Percentiles rank a stretch among this genome's conserved stretches.
Evolutionary conservation across 2,797 vertebrate genomes (phyloP).

Genomic region (Alosa sapidissima): DNA sequence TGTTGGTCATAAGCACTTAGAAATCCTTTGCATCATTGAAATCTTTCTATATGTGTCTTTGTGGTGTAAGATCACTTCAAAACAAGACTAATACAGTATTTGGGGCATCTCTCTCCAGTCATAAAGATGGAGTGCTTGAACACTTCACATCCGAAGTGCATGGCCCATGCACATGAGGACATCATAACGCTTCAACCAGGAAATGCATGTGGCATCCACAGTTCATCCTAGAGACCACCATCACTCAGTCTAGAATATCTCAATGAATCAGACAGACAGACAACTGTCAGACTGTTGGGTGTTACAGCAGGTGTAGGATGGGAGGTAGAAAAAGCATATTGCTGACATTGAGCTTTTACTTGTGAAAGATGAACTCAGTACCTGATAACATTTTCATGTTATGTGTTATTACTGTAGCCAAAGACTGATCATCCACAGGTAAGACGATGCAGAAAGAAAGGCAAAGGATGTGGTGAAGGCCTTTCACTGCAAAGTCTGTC

Average conservation of each 20-base stretch:
- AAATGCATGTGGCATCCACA: background rate
- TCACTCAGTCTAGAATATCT: background rate
- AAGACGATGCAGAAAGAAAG: background rate
- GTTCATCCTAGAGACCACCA: background rate
- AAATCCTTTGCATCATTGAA: too few relatives aligned
- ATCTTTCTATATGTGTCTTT: background rate
- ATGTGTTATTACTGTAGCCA: background rate
- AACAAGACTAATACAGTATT: too few relatives aligned
- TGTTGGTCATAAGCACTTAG: too few relatives aligned
- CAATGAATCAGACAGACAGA: background rate
- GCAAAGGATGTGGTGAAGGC: background rate
- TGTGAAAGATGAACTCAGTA: background rate
- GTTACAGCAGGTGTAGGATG: background rate
- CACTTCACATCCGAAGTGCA: background rate
- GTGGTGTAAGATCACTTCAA: too few relatives aligned
- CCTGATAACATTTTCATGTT: background rate
- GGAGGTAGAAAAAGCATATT: too few relatives aligned
- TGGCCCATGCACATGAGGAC: background rate
- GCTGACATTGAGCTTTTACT: background rate
- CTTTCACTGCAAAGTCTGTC: background rate
- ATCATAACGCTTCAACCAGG: background rate
- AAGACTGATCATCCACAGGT: background rate
- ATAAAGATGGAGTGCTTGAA: background rate
- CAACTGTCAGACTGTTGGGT: background rate
- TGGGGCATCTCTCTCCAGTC: too few relatives aligned